Base-by-base conservation (phyloP, 2,113 vertebrate species). In the Platichthys flesus region DNA sequence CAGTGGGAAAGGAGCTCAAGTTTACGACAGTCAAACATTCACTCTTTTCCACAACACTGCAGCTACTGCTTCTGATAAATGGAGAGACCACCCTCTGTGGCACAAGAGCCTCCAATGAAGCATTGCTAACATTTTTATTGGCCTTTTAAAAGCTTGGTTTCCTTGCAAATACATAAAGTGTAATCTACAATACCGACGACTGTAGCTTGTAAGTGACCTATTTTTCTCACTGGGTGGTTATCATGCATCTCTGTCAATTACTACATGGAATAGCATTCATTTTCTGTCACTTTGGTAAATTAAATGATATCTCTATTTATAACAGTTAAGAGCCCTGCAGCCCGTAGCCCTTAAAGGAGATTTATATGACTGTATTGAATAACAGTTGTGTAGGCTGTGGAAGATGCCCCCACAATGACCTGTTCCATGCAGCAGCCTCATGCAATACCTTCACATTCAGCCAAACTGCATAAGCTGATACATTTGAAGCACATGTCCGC, bases 161-260 rank as follows among this genome's bases (percentile, higher is more conserved):
- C 57, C 66, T 73, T 58, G 71, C 74, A 90, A 65, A 88, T 89
- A 82, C 61, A 80, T 74, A 76, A 86, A 78, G 56, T 65, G 51
- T 77, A 88, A 83, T 84, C 66, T 79, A 69, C 73, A 70, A 37
- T 51, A 69, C 58, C 37, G 71, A 40, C 74, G 67, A 82, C 60
- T 80, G 54, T 87, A 83, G 67, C 73, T 82, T 74, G 74, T 63
- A 76, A 76, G 81, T 88, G 78, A 76, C 85, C 83, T 81, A 77
- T 84, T 82, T 86, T 74, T 72, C 78, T 59, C 76, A 73, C 45
- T 61, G 35, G 42, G 77, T 83, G 78, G 73, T 85, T 88, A 84
- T 88, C 81, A 63, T 88, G 84, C 78, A 88, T 91, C 82, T 92
- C 59, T 82, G 71, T 85, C 84, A 90, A 89, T 90, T 90, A 89